phyloP scores from a whole-genome alignment of 35 echinoderm and acorn worm genomes.

The Holothuria glaberrima region DNA sequence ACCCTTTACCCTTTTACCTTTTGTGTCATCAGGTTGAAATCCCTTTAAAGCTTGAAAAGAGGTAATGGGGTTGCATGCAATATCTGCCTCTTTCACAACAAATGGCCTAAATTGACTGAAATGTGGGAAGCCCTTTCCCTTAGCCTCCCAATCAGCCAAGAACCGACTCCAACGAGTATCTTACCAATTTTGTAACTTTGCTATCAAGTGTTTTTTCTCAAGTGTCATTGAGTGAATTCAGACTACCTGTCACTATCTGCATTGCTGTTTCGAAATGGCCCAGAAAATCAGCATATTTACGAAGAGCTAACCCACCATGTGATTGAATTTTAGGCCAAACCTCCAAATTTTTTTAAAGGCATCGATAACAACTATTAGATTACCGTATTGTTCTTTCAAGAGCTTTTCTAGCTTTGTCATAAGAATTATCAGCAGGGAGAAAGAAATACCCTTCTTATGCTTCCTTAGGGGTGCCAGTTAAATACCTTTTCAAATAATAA shows the following conservation, averaged over 20 bases:
- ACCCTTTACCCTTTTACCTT: neutral
- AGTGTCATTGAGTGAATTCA: no score
- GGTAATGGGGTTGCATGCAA: neutral
- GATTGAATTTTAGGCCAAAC: constrained; percentile 7
- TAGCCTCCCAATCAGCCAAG: neutral
- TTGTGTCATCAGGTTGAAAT: neutral
- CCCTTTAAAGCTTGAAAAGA: neutral
- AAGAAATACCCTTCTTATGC: no score
- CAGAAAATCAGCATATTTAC: constrained; percentile 10
- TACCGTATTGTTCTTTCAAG: no score
- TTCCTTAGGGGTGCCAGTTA: no score
- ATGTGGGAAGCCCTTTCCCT: neutral
- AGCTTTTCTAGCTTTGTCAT: no score
- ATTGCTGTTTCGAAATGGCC: neutral
- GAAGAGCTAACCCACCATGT: neutral
- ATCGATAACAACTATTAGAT: neutral
- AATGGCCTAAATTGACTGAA: constrained; percentile 7
- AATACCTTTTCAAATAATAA: no score
- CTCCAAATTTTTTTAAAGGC: neutral
- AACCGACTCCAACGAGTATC: neutral
- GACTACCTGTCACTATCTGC: neutral
- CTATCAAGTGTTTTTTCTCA: neutral
- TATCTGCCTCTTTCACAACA: constrained; percentile 1
- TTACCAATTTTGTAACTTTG: neutral
- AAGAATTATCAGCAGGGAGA: no score